Conservation (phyloP, 2,797 vertebrate genomes). For the Poecile montanus region DNA sequence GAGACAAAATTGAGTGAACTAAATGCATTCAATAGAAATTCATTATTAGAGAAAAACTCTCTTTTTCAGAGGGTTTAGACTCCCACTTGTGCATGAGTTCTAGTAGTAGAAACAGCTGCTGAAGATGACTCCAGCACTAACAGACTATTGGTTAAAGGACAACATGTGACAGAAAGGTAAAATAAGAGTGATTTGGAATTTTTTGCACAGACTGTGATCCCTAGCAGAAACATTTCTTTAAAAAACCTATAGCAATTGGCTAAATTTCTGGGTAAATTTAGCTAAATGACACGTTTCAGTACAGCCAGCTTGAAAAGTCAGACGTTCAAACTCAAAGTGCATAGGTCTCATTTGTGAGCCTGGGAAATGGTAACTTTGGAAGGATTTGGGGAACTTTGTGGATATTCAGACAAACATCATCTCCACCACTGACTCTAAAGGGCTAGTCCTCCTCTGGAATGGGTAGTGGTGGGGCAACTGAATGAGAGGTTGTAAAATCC, state of each 20-base stretch:
- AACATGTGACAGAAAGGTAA: not conserved
- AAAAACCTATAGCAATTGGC: not conserved
- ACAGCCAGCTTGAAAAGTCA: not conserved
- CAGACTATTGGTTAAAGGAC: not conserved
- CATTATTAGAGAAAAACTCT: not conserved
- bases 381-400: not conserved
- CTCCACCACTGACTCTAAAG: not conserved
- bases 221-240: not conserved
- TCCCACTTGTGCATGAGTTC: not conserved
- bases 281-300: not conserved
- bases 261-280: conserved; percentile 28
- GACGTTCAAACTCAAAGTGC: not conserved
- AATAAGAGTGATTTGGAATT: not conserved
- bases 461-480: not conserved
- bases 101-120: not conserved
- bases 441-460: not conserved
- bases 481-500: conserved; percentile 35
- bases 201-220: not conserved
- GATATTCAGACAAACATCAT: not conserved
- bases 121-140: not conserved
- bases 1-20: not conserved
- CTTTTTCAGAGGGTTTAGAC: not conserved
- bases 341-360: not conserved
- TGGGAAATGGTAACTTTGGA: not conserved
- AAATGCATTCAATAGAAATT: not conserved